A percentile compares a stretch with the other conserved stretches of the same genome.
phyloP scores from a whole-genome alignment of 2,888 invertebrate species.

The Nephrotoma guestfalica region DNA sequence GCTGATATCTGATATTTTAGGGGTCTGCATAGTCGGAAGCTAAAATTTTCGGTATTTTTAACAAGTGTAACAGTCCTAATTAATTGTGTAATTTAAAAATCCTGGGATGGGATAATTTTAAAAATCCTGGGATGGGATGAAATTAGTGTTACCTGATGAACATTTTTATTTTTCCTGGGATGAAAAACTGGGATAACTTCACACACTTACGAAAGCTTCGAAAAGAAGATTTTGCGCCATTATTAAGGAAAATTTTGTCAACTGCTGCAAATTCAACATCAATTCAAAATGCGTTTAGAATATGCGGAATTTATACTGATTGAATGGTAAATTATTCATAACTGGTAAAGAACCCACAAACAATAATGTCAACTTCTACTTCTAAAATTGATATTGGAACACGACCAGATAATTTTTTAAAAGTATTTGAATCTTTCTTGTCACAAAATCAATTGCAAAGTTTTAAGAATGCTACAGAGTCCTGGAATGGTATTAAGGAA shows the following conservation, averaged over 20 bases:
- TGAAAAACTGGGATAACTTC: too few species aligned
- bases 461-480: too few species aligned
- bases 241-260: neutral
- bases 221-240: neutral
- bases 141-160: too few species aligned
- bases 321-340: neutral
- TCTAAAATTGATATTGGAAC: neutral
- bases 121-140: too few species aligned
- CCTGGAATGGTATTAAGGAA: neutral
- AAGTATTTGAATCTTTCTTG: neutral
- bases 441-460: neutral
- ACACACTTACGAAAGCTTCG: neutral
- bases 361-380: neutral
- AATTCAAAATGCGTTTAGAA: slow-evolving; percentile 15
- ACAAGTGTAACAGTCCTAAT: too few species aligned
- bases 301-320: slow-evolving; percentile 17
- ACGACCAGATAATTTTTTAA: neutral
- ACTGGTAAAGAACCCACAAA: neutral
- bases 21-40: too few species aligned
- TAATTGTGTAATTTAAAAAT: too few species aligned
- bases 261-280: neutral
- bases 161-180: too few species aligned
- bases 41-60: too few species aligned
- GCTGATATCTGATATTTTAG: too few species aligned
- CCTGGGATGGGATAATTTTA: too few species aligned